Base-by-base conservation (phyloP, 37 sponge, comb jelly and placozoan genomes). In the Hormiphora californensis region DNA sequence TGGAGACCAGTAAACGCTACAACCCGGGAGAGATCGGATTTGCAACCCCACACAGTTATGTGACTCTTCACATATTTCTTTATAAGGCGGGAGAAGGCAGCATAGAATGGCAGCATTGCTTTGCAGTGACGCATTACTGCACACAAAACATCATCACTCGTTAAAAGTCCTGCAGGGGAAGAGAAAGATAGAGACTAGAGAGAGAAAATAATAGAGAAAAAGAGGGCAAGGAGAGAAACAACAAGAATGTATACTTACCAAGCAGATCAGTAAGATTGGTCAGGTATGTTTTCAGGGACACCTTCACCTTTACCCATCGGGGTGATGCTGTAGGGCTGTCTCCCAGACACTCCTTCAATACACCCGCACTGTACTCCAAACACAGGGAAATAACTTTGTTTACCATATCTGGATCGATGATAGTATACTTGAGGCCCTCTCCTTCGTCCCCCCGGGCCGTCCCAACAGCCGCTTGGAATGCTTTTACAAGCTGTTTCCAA, bases 71-170 rank as follows among this genome's bases (percentile, higher is more conserved):
- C 36, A 39, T 43, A 33, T 28, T 73, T 73, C 81, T 73, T 73
- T 23, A 73, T 27, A 33, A 43, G 81, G 4, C 81, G 8, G 4
- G 81, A 73, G 81, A 73, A 73, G 38, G 81, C 81, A 3, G 81
- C 44, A 40, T 73, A 73, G 81, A 43, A 73, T 57, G 61, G 61
- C n/a, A 73, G 44, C 22, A 73, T 27, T 33, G 81, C 35, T 33
- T 73, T 73, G 25, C 81, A 73, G 81, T 73, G 81, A n/a, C 81
- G 8, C 81, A 73, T 73, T 0, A 73, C 81, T 0, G 81, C 81
- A 73, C 81, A 73, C 81, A 73, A 28, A 2, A 73, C 81, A 41
- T 73, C 81, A 46, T 73, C 43, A 73, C 81, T 73, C 46, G 81
- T 73, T 17, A 73, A 17, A 4, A 73, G 46, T 17, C 81, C 81